phyloP scores from a whole-genome alignment of 2,888 invertebrate species.

The Neria commutata region DNA sequence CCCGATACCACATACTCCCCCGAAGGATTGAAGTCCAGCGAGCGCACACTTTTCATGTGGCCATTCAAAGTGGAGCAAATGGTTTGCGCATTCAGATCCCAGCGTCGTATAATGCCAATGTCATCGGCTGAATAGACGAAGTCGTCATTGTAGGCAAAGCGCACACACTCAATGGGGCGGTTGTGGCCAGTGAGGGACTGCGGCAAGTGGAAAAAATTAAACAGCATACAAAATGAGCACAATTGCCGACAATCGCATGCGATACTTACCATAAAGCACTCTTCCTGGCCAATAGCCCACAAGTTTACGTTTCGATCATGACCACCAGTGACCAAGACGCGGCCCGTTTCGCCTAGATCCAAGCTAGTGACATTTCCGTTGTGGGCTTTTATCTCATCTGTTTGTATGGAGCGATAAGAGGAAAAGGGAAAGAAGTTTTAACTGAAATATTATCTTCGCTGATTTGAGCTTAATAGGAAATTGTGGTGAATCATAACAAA shows the following conservation, averaged over 20 bases:
- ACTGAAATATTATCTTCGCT: no score
- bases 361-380: conserved; percentile 60
- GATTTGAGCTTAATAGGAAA: no score
- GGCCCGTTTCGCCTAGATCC: conserved; percentile 61
- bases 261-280: conserved; percentile 85
- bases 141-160: conserved; percentile 93
- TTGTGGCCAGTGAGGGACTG: conserved; percentile 93
- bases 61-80: conserved; percentile 61
- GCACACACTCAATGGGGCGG: conserved; percentile 91
- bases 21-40: conserved; percentile 95
- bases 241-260: neutral
- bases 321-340: conserved; percentile 72
- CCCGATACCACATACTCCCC: conserved; percentile 94
- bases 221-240: neutral
- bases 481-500: neutral
- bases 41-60: conserved; percentile 83
- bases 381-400: conserved; percentile 62
- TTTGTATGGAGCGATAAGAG: neutral
- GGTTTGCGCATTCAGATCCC: conserved; percentile 85
- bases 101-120: conserved; percentile 91
- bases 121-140: conserved; percentile 94
- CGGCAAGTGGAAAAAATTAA: conserved; percentile 32
- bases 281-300: conserved; percentile 94
- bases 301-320: conserved; percentile 97
- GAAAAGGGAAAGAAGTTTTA: neutral